phyloP scores from a whole-genome alignment of 2,797 vertebrate species.

The Rachycentron canadum region DNA sequence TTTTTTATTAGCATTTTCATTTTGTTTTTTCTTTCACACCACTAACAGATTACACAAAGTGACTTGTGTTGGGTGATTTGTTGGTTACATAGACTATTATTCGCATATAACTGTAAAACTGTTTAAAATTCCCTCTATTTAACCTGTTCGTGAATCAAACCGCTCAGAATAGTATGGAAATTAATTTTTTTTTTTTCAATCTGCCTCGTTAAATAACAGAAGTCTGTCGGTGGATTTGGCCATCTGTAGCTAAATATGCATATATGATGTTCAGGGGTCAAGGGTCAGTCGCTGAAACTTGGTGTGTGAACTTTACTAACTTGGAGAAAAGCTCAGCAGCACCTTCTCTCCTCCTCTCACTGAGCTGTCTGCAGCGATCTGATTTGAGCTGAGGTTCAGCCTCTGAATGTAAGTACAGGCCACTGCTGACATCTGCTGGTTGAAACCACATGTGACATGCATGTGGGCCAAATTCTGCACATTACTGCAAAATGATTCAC shows the following conservation, averaged over 20 bases:
- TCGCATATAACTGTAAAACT: not conserved
- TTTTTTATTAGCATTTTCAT: no score
- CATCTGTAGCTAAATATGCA: not conserved
- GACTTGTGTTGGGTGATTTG: not conserved
- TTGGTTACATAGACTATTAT: not conserved
- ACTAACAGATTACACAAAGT: accelerated
- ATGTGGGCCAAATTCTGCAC: not conserved
- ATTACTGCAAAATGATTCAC: not conserved
- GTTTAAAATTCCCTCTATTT: not conserved
- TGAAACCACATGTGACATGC: not conserved
- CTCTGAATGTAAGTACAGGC: not conserved
- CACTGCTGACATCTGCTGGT: constrained; percentile 77
- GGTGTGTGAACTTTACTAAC: constrained; percentile 26
- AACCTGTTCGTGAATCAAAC: not conserved
- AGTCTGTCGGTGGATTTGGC: not conserved
- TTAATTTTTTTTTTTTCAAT: no score
- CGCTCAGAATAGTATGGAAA: not conserved
- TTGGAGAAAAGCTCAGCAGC: constrained; percentile 23
- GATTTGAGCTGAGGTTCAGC: constrained; percentile 2
- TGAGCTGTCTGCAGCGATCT: constrained; percentile 1
- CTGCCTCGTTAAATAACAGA: not conserved
- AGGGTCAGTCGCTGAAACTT: constrained; percentile 1
- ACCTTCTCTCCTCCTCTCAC: not conserved
- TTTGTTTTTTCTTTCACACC: not conserved
- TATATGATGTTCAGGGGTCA: not conserved